Conservation (phyloP, 2,888 invertebrate genomes). For the Tetrapedia diversipes region DNA sequence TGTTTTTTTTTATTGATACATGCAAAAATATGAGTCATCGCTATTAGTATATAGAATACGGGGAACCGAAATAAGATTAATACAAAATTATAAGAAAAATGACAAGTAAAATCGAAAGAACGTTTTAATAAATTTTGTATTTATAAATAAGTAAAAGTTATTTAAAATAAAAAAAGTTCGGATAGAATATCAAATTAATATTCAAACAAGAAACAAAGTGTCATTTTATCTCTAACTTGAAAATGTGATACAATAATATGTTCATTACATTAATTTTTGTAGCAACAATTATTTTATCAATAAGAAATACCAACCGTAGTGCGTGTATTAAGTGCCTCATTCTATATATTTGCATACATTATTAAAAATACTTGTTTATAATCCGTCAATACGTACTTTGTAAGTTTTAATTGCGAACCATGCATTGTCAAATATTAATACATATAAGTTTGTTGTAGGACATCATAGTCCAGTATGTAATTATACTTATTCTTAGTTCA, state of each 20-base stretch:
- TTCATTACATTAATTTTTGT: background rate
- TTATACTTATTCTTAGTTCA: background rate
- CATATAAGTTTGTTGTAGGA: background rate
- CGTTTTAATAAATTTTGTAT: background rate
- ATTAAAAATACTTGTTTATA: background rate
- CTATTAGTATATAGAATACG: background rate
- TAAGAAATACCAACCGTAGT: background rate
- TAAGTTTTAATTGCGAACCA: constrained; percentile 9
- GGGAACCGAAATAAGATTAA: background rate
- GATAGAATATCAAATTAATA: background rate
- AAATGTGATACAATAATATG: background rate
- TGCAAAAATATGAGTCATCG: background rate
- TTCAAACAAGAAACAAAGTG: background rate
- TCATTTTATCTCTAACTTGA: constrained; percentile 9
- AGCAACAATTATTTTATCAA: background rate
- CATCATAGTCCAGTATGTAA: background rate
- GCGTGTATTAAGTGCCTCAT: constrained; percentile 29
- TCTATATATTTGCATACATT: background rate
- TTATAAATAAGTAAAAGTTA: background rate
- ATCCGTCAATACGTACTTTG: background rate
- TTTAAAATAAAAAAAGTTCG: background rate
- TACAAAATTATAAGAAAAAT: background rate
- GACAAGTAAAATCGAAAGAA: background rate
- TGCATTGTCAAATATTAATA: constrained; percentile 4
- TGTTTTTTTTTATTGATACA: background rate